These are phyloP conservation scores for Ectobius pallidus DNA, from an alignment of 2,888 invertebrate species.

Conservation along the genomic window DNA sequence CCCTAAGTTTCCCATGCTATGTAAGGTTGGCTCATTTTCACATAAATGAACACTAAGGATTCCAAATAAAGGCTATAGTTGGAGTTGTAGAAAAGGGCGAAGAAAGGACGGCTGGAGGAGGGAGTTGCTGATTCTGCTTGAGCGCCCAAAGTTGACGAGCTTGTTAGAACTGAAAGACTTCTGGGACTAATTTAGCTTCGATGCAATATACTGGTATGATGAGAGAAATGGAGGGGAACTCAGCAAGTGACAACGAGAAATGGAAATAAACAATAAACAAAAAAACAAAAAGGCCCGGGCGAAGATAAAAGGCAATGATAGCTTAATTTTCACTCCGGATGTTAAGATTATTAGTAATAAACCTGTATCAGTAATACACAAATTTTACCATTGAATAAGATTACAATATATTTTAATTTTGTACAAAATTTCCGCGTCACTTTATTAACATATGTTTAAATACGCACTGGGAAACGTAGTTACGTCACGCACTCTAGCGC, in stretches of 20 bases:
- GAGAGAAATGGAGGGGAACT: slow-evolving; percentile 3
- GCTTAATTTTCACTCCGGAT: not conserved
- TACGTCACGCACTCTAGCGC: too few relatives aligned
- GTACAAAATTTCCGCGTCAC: too few relatives aligned
- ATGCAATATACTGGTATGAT: not conserved
- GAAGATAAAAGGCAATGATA: not conserved
- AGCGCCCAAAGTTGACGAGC: not conserved
- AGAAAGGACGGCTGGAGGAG: not conserved
- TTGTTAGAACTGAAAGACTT: not conserved
- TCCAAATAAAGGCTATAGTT: not conserved
- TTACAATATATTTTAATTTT: too few relatives aligned
- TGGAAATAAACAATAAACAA: not conserved
- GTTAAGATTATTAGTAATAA: too few relatives aligned
- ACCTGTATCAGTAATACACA: too few relatives aligned
- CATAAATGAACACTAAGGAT: not conserved
- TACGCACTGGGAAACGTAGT: too few relatives aligned
- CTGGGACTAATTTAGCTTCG: not conserved
- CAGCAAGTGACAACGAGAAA: not conserved
- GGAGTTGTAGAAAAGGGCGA: too few relatives aligned
- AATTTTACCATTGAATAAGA: too few relatives aligned
- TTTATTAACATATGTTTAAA: too few relatives aligned
- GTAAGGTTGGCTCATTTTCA: not conserved
- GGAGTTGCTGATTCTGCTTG: not conserved
- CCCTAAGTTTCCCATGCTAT: too few relatives aligned
- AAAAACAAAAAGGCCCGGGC: too few relatives aligned